Base-by-base conservation (phyloP, 2,888 invertebrate species). In the Hypolimnas misippus region DNA sequence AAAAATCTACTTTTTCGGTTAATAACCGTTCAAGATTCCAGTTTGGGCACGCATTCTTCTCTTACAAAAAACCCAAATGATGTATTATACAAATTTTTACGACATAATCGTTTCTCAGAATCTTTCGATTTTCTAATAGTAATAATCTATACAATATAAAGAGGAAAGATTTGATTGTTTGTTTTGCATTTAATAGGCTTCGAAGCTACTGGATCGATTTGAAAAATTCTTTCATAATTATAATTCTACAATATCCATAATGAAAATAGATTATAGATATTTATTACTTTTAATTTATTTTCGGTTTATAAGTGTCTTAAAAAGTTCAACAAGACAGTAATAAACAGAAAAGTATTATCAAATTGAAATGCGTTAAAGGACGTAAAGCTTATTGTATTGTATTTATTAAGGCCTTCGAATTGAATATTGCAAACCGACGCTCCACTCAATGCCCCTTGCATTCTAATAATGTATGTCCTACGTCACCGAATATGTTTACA, bases 401-500 rank as follows among this genome's bases (percentile, higher is more conserved):
- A 6, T 21, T 46, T 25, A 49, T 17, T 46, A 21, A 46, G 49
- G 29, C 19, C 14, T 25, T n/a, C 49, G 5, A 25, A n/a, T 49
- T 14, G 14, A 14, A 49, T 14, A 10, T 21, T n/a, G 25, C 14
- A 14, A 14, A 49, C 14, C n/a, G 49, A 38, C 35, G 35, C 12
- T n/a, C 35, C 3, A 38, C 10, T 38, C 35, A 42, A 57, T 53
- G 53, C 44, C 25, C 21, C 6, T 25, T 62, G 62, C 33, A 62
- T 66, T 62, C 42, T 62, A 62, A 57, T 59, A 57, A 35, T 49
- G 31, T 60, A 16, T 6, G n/a, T n/a, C 17, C 49, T 58, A 42
- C 65, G 65, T 62, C 65, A 66, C 17, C n/a, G n/a, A n/a, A n/a
- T n/a, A n/a, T 56, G 31, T 1, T n/a, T 35, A 12, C 6, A 7